phyloP scores from a whole-genome alignment of 2,113 vertebrate genomes.

The Spea multiplicata region DNA sequence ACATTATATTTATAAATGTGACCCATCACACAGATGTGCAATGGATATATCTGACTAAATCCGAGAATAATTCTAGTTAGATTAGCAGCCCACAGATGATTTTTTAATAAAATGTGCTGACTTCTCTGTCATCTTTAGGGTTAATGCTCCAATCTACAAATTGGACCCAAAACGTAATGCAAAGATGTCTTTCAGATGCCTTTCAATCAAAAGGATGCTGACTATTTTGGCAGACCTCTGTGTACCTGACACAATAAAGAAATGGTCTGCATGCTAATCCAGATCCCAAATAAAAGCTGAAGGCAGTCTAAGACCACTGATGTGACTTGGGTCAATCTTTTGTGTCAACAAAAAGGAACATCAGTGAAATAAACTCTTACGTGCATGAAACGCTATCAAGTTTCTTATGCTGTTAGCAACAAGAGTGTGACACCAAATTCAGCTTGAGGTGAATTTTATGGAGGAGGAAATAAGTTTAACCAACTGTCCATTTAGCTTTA shows the following conservation, averaged over 20 bases:
- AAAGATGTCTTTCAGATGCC: not conserved
- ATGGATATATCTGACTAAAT: not conserved
- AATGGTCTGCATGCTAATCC: not conserved
- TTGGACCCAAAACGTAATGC: not conserved
- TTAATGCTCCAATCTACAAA: not conserved
- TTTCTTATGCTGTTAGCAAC: not conserved
- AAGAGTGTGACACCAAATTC: not conserved
- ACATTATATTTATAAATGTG: conserved; percentile 23
- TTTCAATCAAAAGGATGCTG: not conserved
- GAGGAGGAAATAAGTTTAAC: not conserved
- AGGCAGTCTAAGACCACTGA: not conserved
- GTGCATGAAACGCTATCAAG: not conserved
- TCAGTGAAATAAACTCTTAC: not conserved
- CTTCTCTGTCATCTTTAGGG: not conserved
- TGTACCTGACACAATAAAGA: not conserved
- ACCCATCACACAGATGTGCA: conserved; percentile 18
- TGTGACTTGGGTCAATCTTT: not conserved
- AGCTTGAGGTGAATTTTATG: not conserved
- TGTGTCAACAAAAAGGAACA: not conserved
- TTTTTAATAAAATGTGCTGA: not conserved
- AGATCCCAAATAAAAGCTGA: no score
- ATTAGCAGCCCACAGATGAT: not conserved
- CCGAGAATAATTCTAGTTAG: not conserved
- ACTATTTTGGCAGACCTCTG: not conserved
- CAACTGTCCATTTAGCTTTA: not conserved